Percentiles rank a stretch among this genome's conserved stretches.
phyloP scores from a whole-genome alignment of 2,888 invertebrate species.

The Melanchra persicariae region DNA sequence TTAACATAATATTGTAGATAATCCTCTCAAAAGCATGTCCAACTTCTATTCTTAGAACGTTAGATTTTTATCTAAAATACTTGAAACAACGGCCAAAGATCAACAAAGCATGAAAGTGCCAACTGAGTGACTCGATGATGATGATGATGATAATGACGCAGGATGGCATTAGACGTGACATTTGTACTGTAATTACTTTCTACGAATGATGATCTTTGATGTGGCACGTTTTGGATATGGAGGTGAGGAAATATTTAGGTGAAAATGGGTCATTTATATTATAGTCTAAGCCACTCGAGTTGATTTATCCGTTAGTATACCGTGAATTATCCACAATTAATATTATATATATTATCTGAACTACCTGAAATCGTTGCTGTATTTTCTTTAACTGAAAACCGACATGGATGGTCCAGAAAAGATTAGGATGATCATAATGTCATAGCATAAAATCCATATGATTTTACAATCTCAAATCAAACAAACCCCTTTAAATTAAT shows the following conservation, averaged over 20 bases:
- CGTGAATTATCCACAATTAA: no score
- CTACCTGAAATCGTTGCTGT: no score
- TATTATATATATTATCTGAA: no score
- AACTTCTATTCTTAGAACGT: neutral
- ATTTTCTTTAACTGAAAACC: no score
- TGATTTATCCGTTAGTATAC: no score
- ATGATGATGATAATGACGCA: constrained; percentile 59
- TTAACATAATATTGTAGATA: neutral
- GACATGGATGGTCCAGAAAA: no score
- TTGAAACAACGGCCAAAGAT: constrained; percentile 35
- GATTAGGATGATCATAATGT: no score
- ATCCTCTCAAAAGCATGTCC: neutral
- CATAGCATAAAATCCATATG: no score
- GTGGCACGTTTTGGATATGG: constrained; percentile 29
- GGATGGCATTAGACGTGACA: constrained; percentile 47
- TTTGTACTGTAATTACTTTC: constrained; percentile 54
- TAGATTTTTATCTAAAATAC: constrained; percentile 48
- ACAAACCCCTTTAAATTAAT: no score
- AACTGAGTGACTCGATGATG: constrained; percentile 56
- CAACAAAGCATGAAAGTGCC: constrained; percentile 64
- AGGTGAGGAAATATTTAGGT: neutral
- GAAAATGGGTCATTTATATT: neutral
- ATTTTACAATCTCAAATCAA: no score
- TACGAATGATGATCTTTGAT: constrained; percentile 41
- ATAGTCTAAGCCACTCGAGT: neutral